phyloP scores from a whole-genome alignment of 2,113 vertebrate species.

The Misgurnus mizolepis region DNA sequence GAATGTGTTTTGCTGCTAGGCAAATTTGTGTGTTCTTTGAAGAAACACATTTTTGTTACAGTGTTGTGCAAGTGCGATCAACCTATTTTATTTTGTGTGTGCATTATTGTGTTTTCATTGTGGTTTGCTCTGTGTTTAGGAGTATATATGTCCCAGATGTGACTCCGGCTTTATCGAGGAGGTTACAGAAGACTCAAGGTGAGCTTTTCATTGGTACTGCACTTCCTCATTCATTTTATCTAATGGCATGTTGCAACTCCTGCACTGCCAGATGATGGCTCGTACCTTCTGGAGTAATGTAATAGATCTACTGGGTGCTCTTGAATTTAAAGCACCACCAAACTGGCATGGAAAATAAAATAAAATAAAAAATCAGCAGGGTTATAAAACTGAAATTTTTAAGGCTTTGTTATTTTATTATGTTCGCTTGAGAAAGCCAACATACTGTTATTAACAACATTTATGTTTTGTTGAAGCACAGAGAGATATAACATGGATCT shows the following conservation, averaged over 20 bases:
- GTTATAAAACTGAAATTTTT: not conserved
- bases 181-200: slow-evolving; percentile 96
- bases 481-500: too few species aligned
- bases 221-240: slow-evolving; percentile 8
- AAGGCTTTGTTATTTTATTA: too few species aligned
- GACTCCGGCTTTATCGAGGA: slow-evolving; percentile 95
- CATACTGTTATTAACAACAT: too few species aligned
- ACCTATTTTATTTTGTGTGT: not conserved
- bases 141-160: slow-evolving; percentile 91
- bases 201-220: slow-evolving; percentile 33
- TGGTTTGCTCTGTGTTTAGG: slow-evolving; percentile 71
- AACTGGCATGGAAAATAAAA: not conserved
- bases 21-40: not conserved
- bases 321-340: not conserved
- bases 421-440: too few species aligned
- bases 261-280: not conserved
- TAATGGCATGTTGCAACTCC: slow-evolving; percentile 29
- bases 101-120: not conserved
- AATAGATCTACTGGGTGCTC: not conserved
- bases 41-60: not conserved
- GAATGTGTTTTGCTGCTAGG: not conserved
- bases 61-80: not conserved
- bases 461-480: too few species aligned
- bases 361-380: too few species aligned
- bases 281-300: not conserved